A percentile compares a stretch with the other conserved stretches of the same genome.
These are phyloP conservation scores for Hypsibius dujardini DNA, from an alignment of 1,140 invertebrate genomes.

Conservation along the genomic window DNA sequence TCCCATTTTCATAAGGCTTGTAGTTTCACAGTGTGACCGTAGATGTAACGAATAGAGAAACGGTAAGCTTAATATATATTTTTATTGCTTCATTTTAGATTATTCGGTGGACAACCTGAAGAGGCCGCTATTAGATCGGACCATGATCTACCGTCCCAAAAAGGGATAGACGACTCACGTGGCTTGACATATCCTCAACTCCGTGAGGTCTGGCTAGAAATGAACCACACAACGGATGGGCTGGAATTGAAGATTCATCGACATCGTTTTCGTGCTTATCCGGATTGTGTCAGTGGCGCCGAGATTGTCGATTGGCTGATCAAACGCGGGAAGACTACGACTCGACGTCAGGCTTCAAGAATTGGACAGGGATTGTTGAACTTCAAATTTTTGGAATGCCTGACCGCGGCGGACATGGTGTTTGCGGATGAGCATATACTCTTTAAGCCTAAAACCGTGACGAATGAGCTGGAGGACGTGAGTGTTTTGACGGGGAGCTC, in stretches of 20 bases:
- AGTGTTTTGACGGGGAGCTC: background rate
- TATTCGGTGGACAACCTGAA: slow-evolving; percentile 11
- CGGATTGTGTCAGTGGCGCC: slow-evolving; percentile 48
- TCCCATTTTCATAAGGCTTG: too few relatives aligned
- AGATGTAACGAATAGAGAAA: too few relatives aligned
- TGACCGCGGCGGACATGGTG: slow-evolving; percentile 39
- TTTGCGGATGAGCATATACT: slow-evolving; percentile 43
- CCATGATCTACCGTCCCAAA: background rate
- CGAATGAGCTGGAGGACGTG: slow-evolving; percentile 11
- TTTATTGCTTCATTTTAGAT: too few relatives aligned
- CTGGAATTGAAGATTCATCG: slow-evolving; percentile 46
- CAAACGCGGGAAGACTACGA: slow-evolving; percentile 33
- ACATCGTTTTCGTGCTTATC: slow-evolving; percentile 45
- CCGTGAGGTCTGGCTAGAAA: slow-evolving; percentile 51
- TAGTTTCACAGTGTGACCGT: too few relatives aligned
- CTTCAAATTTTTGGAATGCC: slow-evolving; percentile 53
- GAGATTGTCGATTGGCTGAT: slow-evolving; percentile 56
- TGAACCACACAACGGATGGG: slow-evolving; percentile 43
- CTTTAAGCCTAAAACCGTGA: slow-evolving; percentile 34
- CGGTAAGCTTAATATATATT: too few relatives aligned
- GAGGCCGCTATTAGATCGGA: background rate
- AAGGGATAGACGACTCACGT: background rate
- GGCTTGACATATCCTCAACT: slow-evolving; percentile 42
- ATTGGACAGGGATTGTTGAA: slow-evolving; percentile 63
- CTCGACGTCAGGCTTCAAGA: slow-evolving; percentile 38